phyloP scores from a whole-genome alignment of 1,140 invertebrate species.

The Penaeus japonicus region DNA sequence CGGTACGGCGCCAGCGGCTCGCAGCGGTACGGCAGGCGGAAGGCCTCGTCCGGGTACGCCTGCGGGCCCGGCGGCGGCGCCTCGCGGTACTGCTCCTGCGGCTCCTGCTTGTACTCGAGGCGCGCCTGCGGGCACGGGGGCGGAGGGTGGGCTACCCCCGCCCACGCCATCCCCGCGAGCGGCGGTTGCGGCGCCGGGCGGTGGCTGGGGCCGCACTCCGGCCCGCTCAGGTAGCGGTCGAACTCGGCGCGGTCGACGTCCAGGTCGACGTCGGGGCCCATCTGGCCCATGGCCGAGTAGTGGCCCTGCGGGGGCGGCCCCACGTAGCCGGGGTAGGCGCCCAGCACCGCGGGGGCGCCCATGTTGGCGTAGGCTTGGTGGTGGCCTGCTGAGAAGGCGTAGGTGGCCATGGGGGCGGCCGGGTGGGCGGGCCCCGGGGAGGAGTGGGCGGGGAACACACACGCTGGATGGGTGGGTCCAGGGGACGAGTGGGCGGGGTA shows the following conservation, averaged over 20 bases:
- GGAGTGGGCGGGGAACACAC: background rate
- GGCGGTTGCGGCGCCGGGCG: background rate
- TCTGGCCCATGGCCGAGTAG: slow-evolving; percentile 20
- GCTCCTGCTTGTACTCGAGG: slow-evolving; percentile 26
- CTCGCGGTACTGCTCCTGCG: slow-evolving; percentile 22
- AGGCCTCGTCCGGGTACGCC: slow-evolving; percentile 16
- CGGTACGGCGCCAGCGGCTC: background rate
- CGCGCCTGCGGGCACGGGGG: slow-evolving; percentile 15
- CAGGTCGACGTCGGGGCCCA: slow-evolving; percentile 38
- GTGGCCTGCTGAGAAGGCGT: slow-evolving; percentile 30
- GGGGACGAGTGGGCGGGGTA: slow-evolving; percentile 13
- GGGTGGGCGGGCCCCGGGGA: background rate
- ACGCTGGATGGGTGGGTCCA: background rate
- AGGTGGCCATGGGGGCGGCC: slow-evolving; percentile 13
- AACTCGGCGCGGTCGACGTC: slow-evolving; percentile 43
- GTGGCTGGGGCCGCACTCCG: slow-evolving; percentile 10
- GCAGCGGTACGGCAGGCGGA: slow-evolving; percentile 13
- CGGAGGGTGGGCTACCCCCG: background rate
- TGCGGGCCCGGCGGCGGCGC: background rate
- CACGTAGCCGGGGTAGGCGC: background rate
- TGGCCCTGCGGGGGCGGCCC: slow-evolving; percentile 41
- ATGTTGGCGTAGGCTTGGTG: slow-evolving; percentile 23
- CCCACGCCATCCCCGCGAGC: background rate
- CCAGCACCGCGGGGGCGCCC: background rate
- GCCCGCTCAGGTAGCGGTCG: slow-evolving; percentile 43